Conservation (phyloP, 2,888 invertebrate species). For the Protodeltote pygarga region DNA sequence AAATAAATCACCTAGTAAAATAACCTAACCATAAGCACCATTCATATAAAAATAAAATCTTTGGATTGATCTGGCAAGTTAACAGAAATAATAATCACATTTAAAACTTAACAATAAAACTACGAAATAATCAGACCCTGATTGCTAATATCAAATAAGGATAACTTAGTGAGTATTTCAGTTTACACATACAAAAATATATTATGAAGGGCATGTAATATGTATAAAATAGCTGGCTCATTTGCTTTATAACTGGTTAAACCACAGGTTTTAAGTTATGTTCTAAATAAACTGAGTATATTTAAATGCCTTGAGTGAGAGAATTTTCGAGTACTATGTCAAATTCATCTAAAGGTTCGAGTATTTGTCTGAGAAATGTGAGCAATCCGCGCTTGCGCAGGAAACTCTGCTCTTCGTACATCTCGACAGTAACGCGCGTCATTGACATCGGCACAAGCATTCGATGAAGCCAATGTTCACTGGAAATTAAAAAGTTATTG, state of each 20-base stretch:
- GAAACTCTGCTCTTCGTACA: conserved; percentile 99
- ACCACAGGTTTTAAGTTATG: conserved; percentile 15
- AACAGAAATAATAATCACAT: conserved; percentile 62
- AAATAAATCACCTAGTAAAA: conserved; percentile 24
- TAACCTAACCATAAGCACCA: conserved; percentile 56
- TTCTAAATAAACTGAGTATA: conserved; percentile 1
- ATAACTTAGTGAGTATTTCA: conserved; percentile 56
- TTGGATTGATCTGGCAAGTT: conserved; percentile 79
- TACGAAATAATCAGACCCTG: conserved; percentile 66
- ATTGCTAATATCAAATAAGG: conserved; percentile 67
- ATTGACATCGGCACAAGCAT: conserved; percentile 97
- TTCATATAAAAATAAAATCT: conserved; percentile 68
- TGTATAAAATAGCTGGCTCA: conserved; percentile 28
- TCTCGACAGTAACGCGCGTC: conserved; percentile 95
- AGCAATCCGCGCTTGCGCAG: conserved; percentile 94
- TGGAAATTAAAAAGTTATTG: conserved; percentile 67
- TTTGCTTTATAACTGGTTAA: conserved; percentile 26
- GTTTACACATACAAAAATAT: conserved; percentile 39
- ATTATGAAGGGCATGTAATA: conserved; percentile 21
- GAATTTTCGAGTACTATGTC: conserved; percentile 95
- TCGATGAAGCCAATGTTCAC: conserved; percentile 95
- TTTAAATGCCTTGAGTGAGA: conserved; percentile 88
- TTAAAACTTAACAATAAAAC: conserved; percentile 65
- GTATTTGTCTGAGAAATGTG: conserved; percentile 95
- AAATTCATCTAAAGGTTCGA: conserved; percentile 96